Evolutionary conservation across 2,888 invertebrate species (phyloP), one percentile per base, ranked within the genome.

Genomic region (Lacanobia oleracea): DNA sequence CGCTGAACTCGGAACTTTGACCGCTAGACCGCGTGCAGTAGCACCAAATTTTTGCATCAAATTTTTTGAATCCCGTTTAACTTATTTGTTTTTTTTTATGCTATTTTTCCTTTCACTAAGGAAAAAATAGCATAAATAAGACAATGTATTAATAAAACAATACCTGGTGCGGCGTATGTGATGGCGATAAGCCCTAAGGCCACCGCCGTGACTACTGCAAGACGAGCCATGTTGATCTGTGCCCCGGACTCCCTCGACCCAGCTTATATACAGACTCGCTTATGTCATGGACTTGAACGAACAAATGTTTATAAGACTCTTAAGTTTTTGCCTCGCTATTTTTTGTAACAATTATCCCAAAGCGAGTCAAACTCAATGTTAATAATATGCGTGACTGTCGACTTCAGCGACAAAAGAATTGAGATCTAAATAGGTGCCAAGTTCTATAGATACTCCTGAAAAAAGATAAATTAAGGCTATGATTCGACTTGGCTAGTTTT

Each of bases 121-220:
- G 37, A 56, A 54, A 48, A 53, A 14, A 48, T n/a, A 53, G 2
- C 66, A 61, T 21, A 59, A 61, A 27, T 16, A 70, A 66, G 14
- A 77, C n/a, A n/a, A n/a, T n/a, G n/a, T n/a, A n/a, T n/a, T n/a
- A n/a, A 71, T 37, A 61, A 72, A 67, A 12, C 48, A 69, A 53
- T 93, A 93, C 94, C 94, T 92, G 94, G 92, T 56, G 92, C 90
- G 59, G 93, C 94, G 83, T 88, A 89, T 16, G 88, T 88, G 88
- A 91, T 93, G 75, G 89, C 93, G 61, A 92, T 65, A 33, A 94
- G 91, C 87, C 93, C 94, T 79, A 95, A 75, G 85, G 91, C 94
- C 82, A 93, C 79, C n/a, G 6, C 40, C 56, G 90, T 88, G 76
- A 88, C 86, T n/a, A 94, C 79, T 79, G 88, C 89, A 48, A 95